These are phyloP conservation scores for Eubasilissa splendida DNA, from an alignment of 2,888 invertebrate species.

Conservation along the genomic window DNA sequence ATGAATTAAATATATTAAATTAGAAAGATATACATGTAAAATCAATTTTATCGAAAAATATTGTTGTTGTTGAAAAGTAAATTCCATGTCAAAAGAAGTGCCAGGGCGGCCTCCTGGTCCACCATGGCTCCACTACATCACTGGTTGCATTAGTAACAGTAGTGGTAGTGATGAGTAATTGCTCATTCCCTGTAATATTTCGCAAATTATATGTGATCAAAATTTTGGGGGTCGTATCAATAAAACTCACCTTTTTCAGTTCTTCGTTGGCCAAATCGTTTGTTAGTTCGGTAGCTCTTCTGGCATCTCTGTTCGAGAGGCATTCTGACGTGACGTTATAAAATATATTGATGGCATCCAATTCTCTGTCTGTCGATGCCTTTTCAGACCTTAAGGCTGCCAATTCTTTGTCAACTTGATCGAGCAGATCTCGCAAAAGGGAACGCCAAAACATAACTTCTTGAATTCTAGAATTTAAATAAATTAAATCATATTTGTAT, in stretches of 20 bases:
- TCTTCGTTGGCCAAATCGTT: conserved; percentile 85
- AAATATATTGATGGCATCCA: conserved; percentile 80
- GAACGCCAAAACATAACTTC: conserved; percentile 80
- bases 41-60: too few relatives aligned
- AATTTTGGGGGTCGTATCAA: neutral
- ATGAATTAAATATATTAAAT: too few relatives aligned
- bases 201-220: too few relatives aligned
- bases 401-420: conserved; percentile 79
- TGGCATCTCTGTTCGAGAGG: conserved; percentile 82
- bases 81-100: too few relatives aligned
- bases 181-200: too few relatives aligned
- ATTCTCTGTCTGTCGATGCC: conserved; percentile 80
- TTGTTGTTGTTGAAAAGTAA: too few relatives aligned
- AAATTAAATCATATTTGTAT: too few relatives aligned
- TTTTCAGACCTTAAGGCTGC: conserved; percentile 79
- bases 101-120: too few relatives aligned
- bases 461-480: conserved; percentile 67
- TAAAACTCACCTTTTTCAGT: conserved; percentile 76
- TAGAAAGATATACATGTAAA: too few relatives aligned
- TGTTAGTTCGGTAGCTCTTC: conserved; percentile 81
- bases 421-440: conserved; percentile 73
- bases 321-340: conserved; percentile 81
- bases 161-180: too few relatives aligned
- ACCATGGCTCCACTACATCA: too few relatives aligned
- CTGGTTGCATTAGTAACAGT: too few relatives aligned